Conservation (phyloP, 2,888 invertebrate genomes). For the Leptothorax acervorum region DNA sequence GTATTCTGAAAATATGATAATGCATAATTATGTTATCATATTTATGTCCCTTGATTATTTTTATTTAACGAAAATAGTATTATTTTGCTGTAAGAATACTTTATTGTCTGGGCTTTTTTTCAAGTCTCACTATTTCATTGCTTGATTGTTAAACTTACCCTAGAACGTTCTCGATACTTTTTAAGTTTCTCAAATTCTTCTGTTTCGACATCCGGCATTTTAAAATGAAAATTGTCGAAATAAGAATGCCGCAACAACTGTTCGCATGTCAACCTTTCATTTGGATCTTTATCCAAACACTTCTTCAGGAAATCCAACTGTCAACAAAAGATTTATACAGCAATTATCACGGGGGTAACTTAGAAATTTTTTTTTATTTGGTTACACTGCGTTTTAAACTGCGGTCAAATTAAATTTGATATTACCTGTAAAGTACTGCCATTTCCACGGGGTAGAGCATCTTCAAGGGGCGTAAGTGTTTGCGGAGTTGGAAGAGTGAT, state of each 20-base stretch:
- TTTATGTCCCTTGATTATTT: not conserved
- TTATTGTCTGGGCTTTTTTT: not conserved
- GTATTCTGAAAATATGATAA: slow-evolving; percentile 84
- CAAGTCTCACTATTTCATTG: not conserved
- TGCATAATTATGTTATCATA: not conserved
- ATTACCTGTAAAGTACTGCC: slow-evolving; percentile 77
- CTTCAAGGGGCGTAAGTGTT: slow-evolving; percentile 93
- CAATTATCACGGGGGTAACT: not conserved
- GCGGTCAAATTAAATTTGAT: not conserved
- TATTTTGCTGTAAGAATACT: not conserved
- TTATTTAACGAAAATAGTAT: not conserved
- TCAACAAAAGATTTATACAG: slow-evolving; percentile 48
- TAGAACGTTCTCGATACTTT: slow-evolving; percentile 88
- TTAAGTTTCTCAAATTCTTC: slow-evolving; percentile 88
- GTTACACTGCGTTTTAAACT: not conserved
- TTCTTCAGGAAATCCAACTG: slow-evolving; percentile 88
- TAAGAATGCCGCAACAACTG: slow-evolving; percentile 96
- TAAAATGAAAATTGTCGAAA: slow-evolving; percentile 95
- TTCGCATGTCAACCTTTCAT: slow-evolving; percentile 96
- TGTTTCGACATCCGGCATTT: slow-evolving; percentile 91
- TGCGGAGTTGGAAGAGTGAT: slow-evolving; percentile 97
- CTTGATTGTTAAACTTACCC: slow-evolving; percentile 85
- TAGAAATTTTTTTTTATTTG: not conserved
- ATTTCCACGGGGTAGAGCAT: slow-evolving; percentile 92
- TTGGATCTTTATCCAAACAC: slow-evolving; percentile 98